Percentiles rank a stretch among this genome's conserved stretches.
phyloP scores from a whole-genome alignment of 2,797 vertebrate species.

The Chloroceryle inda region DNA sequence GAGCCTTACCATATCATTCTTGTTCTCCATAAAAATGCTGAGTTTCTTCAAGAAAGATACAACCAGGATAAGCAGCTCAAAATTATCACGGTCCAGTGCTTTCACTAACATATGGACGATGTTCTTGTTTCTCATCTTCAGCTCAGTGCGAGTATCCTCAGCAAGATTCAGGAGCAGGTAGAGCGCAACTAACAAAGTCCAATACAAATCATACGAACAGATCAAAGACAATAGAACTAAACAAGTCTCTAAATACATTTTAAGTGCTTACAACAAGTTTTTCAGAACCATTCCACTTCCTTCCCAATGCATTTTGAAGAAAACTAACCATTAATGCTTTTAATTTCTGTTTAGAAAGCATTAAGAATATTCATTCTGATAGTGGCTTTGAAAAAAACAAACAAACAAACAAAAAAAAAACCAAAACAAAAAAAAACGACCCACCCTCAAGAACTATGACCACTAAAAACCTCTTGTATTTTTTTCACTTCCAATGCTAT shows the following conservation, averaged over 20 bases:
- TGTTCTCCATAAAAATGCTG: slow-evolving; percentile 96
- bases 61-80: slow-evolving; percentile 91
- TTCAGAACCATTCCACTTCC: background rate
- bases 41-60: slow-evolving; percentile 96
- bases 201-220: background rate
- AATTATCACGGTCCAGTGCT: slow-evolving; percentile 89
- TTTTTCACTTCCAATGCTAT: background rate
- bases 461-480: background rate
- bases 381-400: background rate
- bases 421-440: background rate
- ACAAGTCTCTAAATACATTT: background rate
- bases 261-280: background rate
- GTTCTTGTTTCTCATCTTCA: slow-evolving; percentile 98
- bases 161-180: slow-evolving; percentile 94
- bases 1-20: slow-evolving; percentile 94
- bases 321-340: background rate
- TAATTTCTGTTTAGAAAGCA: background rate
- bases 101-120: slow-evolving; percentile 94
- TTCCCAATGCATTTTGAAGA: background rate
- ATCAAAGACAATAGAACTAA: background rate
- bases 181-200: slow-evolving; percentile 86
- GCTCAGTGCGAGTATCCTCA: slow-evolving; percentile 91
- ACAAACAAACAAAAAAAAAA: background rate
- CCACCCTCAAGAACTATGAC: background rate
- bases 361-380: background rate